These are phyloP conservation scores for Drosophila emarginata DNA, from an alignment of 2,888 invertebrate genomes.

Conservation along the genomic window DNA sequence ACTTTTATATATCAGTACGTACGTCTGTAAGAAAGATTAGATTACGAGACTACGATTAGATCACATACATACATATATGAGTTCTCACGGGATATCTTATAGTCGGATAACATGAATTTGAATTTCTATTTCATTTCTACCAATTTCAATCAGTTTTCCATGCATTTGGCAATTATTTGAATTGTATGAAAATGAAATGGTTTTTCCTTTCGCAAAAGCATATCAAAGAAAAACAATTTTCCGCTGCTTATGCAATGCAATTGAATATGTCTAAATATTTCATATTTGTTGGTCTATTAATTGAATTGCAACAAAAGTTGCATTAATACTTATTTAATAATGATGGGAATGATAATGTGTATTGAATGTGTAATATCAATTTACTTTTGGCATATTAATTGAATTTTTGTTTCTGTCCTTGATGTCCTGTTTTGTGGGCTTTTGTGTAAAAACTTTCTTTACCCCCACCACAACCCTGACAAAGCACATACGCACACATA, in stretches of 20 bases:
- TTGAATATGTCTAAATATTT: conserved; percentile 2
- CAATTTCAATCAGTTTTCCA: conserved; percentile 51
- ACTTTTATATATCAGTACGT: too few relatives aligned
- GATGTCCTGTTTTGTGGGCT: conserved; percentile 55
- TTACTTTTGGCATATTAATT: conserved; percentile 76
- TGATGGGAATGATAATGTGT: conserved; percentile 42
- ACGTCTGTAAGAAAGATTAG: too few relatives aligned
- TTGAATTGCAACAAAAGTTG: conserved; percentile 8
- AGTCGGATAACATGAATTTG: background rate
- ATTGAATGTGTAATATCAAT: conserved; percentile 69
- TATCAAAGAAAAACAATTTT: conserved; percentile 12
- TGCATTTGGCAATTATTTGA: conserved; percentile 68
- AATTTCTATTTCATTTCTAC: conserved; percentile 15
- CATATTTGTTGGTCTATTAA: conserved; percentile 11
- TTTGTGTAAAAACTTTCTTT: conserved; percentile 15
- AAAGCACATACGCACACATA: background rate
- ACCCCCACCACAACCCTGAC: background rate
- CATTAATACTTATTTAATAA: conserved; percentile 25
- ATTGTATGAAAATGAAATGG: conserved; percentile 67
- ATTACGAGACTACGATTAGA: too few relatives aligned
- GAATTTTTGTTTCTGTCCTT: conserved; percentile 68
- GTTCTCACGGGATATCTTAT: background rate
- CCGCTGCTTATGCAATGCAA: conserved; percentile 14
- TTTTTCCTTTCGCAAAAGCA: conserved; percentile 21
- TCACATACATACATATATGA: too few relatives aligned